A percentile compares a stretch with the other conserved stretches of the same genome.
phyloP scores from a whole-genome alignment of 2,797 vertebrate species.

The Enteromius argenteus region DNA sequence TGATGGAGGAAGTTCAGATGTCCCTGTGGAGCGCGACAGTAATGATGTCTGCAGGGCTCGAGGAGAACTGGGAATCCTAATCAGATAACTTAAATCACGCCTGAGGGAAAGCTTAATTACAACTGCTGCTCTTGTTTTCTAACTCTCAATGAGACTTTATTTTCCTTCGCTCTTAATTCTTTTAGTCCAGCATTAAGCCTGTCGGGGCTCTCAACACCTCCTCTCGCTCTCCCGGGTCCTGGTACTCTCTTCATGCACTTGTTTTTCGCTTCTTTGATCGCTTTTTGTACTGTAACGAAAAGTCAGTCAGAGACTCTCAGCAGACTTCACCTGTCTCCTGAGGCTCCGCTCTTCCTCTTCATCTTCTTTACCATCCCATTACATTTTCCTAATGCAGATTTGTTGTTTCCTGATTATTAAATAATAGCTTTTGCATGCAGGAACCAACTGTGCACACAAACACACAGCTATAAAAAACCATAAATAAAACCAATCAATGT shows the following conservation, averaged over 20 bases:
- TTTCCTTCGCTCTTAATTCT: conserved; percentile 1
- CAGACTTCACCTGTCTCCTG: neutral
- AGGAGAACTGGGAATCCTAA: conserved; percentile 32
- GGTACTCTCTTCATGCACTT: neutral
- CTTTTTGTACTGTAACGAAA: conserved; percentile 10
- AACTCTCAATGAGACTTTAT: conserved; percentile 12
- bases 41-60: conserved; percentile 47
- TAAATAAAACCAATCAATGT: no score
- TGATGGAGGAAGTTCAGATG: conserved; percentile 42
- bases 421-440: conserved; percentile 4
- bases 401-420: neutral
- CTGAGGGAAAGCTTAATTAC: conserved; percentile 53
- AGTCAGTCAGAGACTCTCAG: neutral
- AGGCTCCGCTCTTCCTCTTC: neutral
- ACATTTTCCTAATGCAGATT: neutral
- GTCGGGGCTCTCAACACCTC: neutral
- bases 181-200: neutral
- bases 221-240: neutral
- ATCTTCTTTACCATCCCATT: neutral
- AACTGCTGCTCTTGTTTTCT: conserved; percentile 28
- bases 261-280: conserved; percentile 10
- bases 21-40: conserved; percentile 39
- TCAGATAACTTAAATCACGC: conserved; percentile 45
- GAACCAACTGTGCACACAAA: neutral
- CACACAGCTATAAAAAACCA: neutral